phyloP scores from a whole-genome alignment of 1,140 invertebrate species.

The Microplitis mediator region DNA sequence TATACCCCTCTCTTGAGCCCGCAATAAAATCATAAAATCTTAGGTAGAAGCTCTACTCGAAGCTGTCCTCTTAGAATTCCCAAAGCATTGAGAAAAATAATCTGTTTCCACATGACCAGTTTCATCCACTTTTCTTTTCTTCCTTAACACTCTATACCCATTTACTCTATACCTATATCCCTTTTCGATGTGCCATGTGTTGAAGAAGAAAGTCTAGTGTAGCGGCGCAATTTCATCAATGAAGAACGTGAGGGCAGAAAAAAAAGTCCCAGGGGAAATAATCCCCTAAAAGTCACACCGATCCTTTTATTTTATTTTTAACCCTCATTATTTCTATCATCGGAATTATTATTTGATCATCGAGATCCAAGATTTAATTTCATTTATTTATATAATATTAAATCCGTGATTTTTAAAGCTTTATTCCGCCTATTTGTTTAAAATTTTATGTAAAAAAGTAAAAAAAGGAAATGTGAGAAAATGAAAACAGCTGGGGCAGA shows the following conservation, averaged over 20 bases:
- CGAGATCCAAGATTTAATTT: not conserved
- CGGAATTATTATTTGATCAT: not conserved
- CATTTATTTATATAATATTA: not conserved
- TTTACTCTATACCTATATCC: not conserved
- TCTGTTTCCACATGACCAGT: constrained; percentile 30
- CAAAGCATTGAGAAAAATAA: constrained; percentile 25
- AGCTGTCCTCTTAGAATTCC: not conserved
- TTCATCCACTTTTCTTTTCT: constrained; percentile 17
- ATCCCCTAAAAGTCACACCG: constrained; percentile 21
- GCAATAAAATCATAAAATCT: constrained; percentile 23
- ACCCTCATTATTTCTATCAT: not conserved
- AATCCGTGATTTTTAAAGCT: not conserved
- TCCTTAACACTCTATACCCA: not conserved
- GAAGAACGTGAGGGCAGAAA: constrained; percentile 3
- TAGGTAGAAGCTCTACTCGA: not conserved
- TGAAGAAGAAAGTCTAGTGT: not conserved
- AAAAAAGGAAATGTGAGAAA: not conserved
- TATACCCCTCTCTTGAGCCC: not conserved
- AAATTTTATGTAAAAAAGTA: not conserved
- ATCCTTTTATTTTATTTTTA: not conserved
- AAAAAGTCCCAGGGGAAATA: constrained; percentile 29
- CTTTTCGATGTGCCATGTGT: not conserved
- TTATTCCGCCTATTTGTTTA: not conserved
- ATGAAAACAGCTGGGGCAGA: constrained; percentile 12
- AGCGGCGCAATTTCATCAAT: not conserved